Evolutionary conservation across 2,888 invertebrate species (phyloP).

Genomic region (Blastobasis lacticolella): DNA sequence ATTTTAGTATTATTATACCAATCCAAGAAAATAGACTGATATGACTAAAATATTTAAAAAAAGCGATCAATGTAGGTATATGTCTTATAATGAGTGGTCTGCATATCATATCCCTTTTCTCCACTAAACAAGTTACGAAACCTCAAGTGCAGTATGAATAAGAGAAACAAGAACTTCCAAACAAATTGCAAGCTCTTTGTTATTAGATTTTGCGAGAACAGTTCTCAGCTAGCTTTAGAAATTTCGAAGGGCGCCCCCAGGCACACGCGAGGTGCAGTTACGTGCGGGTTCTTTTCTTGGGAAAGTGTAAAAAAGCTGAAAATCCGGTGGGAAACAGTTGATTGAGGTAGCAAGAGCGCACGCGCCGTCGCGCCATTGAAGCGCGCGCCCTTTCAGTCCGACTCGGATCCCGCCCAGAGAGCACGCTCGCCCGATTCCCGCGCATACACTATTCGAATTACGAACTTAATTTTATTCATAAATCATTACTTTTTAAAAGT

Average conservation of each 20-base stretch:
- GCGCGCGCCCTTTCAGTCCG: slow-evolving; percentile 54
- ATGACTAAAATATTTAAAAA: no score
- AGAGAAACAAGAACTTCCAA: neutral
- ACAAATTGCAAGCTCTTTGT: neutral
- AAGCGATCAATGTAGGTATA: no score
- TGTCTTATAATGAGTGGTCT: no score
- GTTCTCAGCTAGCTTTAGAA: no score
- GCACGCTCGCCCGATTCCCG: slow-evolving; percentile 48
- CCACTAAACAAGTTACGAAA: no score
- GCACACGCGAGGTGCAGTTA: no score
- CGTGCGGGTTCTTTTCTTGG: slow-evolving; percentile 9
- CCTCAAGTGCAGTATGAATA: no score
- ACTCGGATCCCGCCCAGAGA: slow-evolving; percentile 48
- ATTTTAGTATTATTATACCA: slow-evolving; percentile 24
- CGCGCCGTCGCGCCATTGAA: slow-evolving; percentile 47
- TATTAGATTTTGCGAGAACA: slow-evolving; percentile 10
- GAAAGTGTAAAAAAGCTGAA: slow-evolving; percentile 37
- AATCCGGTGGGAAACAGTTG: slow-evolving; percentile 33
- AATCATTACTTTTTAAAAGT: slow-evolving; percentile 19
- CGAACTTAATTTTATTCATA: slow-evolving; percentile 47
- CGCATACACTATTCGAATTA: slow-evolving; percentile 34
- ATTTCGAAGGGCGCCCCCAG: no score
- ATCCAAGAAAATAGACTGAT: no score
- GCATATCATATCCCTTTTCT: no score
- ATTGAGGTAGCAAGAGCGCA: slow-evolving; percentile 41